Evolutionary conservation across 2,113 vertebrate genomes (phyloP).

Genomic region (Elachura formosa): DNA sequence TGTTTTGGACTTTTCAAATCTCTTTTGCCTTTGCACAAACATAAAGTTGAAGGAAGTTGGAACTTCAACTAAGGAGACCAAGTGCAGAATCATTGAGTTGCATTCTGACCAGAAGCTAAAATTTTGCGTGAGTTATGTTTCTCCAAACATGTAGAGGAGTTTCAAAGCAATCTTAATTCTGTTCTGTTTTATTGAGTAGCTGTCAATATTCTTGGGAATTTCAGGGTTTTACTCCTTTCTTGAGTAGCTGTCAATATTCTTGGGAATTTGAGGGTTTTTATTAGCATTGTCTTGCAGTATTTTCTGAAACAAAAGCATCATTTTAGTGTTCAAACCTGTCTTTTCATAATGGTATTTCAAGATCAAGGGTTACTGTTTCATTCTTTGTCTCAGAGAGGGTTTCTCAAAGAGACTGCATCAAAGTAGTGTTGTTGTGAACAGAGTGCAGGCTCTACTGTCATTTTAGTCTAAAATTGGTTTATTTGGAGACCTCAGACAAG

Average conservation of each 20-base stretch:
- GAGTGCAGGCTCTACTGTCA: not conserved
- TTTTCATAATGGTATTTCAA: not conserved
- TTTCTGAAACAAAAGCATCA: not conserved
- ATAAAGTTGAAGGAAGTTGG: not conserved
- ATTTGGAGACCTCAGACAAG: not conserved
- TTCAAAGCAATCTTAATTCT: not conserved
- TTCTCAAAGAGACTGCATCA: not conserved
- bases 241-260: not conserved
- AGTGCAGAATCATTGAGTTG: not conserved
- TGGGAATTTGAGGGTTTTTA: not conserved
- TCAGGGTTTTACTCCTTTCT: not conserved
- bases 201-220: not conserved
- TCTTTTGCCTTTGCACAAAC: not conserved
- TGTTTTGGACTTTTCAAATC: not conserved
- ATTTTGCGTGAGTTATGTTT: not conserved
- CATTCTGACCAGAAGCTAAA: not conserved
- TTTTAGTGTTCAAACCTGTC: not conserved
- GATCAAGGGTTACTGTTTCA: not conserved
- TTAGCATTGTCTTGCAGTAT: not conserved
- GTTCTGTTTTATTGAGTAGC: not conserved
- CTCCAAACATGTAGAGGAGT: fast-evolving
- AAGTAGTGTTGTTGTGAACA: not conserved
- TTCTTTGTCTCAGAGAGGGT: not conserved
- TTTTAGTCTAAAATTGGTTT: not conserved
- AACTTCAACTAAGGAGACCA: not conserved